phyloP scores from a whole-genome alignment of 2,797 vertebrate species.

The Pogonophryne albipinna region DNA sequence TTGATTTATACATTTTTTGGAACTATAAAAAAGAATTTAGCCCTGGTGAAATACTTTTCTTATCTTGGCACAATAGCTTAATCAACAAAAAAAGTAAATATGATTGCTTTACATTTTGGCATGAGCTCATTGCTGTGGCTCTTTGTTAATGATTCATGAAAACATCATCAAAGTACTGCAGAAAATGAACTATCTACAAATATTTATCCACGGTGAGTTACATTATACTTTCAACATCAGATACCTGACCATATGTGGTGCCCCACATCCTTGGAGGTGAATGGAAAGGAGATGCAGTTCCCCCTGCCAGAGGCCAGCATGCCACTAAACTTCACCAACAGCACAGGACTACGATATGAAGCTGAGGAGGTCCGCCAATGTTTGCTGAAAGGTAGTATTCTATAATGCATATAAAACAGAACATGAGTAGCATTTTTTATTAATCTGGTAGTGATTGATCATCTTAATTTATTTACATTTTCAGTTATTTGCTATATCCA shows the following conservation, averaged over 20 bases:
- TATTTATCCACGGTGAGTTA: background rate
- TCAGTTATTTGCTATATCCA: background rate
- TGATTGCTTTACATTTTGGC: background rate
- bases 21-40: background rate
- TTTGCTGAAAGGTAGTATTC: conserved; percentile 56
- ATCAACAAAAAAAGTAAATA: background rate
- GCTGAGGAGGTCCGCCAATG: conserved; percentile 82
- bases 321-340: conserved; percentile 65
- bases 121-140: no score
- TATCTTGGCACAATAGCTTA: background rate
- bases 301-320: conserved; percentile 49
- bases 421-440: background rate
- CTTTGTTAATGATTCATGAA: no score
- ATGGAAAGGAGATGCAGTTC: conserved; percentile 52
- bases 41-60: background rate
- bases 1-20: background rate
- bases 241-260: conserved; percentile 68
- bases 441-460: background rate
- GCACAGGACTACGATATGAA: conserved; percentile 77
- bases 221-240: conserved; percentile 1
- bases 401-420: background rate
- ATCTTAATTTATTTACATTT: background rate
- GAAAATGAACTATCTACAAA: background rate
- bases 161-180: background rate
- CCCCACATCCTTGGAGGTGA: conserved; percentile 64